Evolutionary conservation across 1,140 invertebrate species (phyloP).

Genomic region (Drosophila watanabei): DNA sequence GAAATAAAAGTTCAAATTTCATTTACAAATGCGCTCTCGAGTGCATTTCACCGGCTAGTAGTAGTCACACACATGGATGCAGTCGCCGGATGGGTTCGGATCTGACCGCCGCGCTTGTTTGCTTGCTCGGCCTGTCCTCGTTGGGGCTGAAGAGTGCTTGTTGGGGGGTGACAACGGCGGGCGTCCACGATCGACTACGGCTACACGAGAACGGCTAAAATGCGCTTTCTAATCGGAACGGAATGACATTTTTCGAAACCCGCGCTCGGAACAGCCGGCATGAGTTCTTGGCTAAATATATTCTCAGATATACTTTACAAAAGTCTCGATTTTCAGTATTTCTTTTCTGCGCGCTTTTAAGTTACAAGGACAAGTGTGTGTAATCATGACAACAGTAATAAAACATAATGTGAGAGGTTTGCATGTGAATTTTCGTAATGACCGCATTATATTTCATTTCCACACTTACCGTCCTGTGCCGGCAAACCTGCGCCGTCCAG

Average conservation of each 20-base stretch:
- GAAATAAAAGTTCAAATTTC: constrained; percentile 75
- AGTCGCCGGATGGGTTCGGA: constrained; percentile 54
- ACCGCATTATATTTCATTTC: constrained; percentile 65
- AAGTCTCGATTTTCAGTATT: constrained; percentile 30
- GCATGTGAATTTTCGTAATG: constrained; percentile 75
- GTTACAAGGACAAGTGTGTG: constrained; percentile 47
- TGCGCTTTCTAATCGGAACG: constrained; percentile 35
- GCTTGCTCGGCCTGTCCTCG: constrained; percentile 59
- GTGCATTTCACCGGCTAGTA: constrained; percentile 78
- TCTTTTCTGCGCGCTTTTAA: constrained; percentile 40
- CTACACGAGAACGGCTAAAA: constrained; percentile 57
- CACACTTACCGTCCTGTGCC: constrained; percentile 74
- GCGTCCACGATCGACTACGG: constrained; percentile 49
- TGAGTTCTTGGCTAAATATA: constrained; percentile 49
- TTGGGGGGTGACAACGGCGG: constrained; percentile 50
- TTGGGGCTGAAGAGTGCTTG: constrained; percentile 51
- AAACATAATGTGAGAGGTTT: constrained; percentile 83
- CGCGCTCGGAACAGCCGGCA: constrained; percentile 33
- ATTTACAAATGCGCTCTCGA: constrained; percentile 82
- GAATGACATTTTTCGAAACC: constrained; percentile 44
- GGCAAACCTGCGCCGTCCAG: constrained; percentile 75
- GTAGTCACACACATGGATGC: constrained; percentile 63
- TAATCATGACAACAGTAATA: constrained; percentile 80
- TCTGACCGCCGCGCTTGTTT: constrained; percentile 45
- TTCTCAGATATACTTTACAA: constrained; percentile 43